Evolutionary conservation across 1,140 invertebrate genomes (phyloP).

Genomic region (Ganaspis sp.): DNA sequence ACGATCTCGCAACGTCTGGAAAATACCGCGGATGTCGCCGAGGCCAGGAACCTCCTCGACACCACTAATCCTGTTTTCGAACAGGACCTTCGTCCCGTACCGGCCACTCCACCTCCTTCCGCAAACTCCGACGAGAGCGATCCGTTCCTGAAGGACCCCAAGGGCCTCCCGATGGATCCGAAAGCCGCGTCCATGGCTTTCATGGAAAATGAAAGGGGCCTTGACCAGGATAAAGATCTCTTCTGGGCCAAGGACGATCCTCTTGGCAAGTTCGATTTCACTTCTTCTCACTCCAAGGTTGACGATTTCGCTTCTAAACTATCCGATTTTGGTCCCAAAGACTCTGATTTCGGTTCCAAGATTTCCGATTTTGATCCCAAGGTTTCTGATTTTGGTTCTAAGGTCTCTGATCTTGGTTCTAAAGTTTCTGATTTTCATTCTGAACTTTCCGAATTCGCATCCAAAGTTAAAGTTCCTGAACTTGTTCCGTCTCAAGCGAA

Average conservation of each 20-base stretch:
- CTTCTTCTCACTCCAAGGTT: neutral
- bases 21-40: neutral
- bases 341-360: too few species aligned
- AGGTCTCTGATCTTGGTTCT: conserved; percentile 47
- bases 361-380: too few species aligned
- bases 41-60: conserved; percentile 46
- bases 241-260: neutral
- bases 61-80: conserved; percentile 53
- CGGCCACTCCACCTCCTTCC: conserved; percentile 71
- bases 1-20: conserved; percentile 45
- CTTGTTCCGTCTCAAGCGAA: too few species aligned
- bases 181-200: conserved; percentile 75
- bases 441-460: too few species aligned
- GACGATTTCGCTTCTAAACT: neutral
- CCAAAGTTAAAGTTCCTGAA: too few species aligned
- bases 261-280: neutral
- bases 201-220: conserved; percentile 68
- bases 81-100: conserved; percentile 57
- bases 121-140: conserved; percentile 64
- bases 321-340: conserved; percentile 43
- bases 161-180: conserved; percentile 62
- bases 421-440: too few species aligned
- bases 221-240: neutral
- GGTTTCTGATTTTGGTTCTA: too few species aligned
- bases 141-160: conserved; percentile 43